Evolutionary conservation across 2,797 vertebrate genomes (phyloP).

Genomic region (Bradypodion pumilum): DNA sequence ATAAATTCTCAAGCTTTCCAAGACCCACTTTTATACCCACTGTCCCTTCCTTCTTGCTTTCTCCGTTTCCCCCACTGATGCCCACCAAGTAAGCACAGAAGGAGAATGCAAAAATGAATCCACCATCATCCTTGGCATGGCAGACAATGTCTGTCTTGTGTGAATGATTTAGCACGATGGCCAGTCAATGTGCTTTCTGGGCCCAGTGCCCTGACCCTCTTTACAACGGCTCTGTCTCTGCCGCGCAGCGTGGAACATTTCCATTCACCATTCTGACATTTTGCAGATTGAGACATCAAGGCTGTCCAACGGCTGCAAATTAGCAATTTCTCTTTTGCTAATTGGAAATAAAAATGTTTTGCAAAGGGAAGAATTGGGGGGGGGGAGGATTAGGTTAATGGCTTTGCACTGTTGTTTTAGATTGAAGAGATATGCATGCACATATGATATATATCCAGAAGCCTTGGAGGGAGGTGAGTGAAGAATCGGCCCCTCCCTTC

Average conservation of each 20-base stretch:
- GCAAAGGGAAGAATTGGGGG: slow-evolving; percentile 76
- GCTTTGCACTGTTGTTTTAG: slow-evolving; percentile 40
- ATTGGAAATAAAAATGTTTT: slow-evolving; percentile 97
- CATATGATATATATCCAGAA: background rate
- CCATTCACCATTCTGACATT: slow-evolving; percentile 91
- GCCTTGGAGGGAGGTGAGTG: too few relatives aligned
- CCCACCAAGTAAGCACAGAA: slow-evolving; percentile 58
- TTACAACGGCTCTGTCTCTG: slow-evolving; percentile 78
- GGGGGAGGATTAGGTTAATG: slow-evolving; percentile 73
- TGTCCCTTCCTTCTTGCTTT: slow-evolving; percentile 45
- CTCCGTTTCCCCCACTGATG: slow-evolving; percentile 69
- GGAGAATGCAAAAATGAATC: slow-evolving; percentile 76
- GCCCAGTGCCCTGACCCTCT: slow-evolving; percentile 85
- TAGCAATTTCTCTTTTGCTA: slow-evolving; percentile 93
- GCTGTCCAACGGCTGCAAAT: slow-evolving; percentile 88
- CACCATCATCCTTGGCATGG: slow-evolving; percentile 80
- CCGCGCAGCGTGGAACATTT: slow-evolving; percentile 81
- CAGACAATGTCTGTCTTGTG: slow-evolving; percentile 85
- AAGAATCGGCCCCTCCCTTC: too few relatives aligned
- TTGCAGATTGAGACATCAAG: slow-evolving; percentile 97
- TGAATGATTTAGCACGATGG: slow-evolving; percentile 81
- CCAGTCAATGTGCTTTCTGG: slow-evolving; percentile 86
- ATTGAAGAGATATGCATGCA: too few relatives aligned
- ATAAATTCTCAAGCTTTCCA: slow-evolving; percentile 8
- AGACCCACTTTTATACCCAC: slow-evolving; percentile 34